Percentiles rank a stretch among this genome's conserved stretches.
Conservation (phyloP, 2,113 vertebrate genomes). For the Ariopsis seemanni region DNA sequence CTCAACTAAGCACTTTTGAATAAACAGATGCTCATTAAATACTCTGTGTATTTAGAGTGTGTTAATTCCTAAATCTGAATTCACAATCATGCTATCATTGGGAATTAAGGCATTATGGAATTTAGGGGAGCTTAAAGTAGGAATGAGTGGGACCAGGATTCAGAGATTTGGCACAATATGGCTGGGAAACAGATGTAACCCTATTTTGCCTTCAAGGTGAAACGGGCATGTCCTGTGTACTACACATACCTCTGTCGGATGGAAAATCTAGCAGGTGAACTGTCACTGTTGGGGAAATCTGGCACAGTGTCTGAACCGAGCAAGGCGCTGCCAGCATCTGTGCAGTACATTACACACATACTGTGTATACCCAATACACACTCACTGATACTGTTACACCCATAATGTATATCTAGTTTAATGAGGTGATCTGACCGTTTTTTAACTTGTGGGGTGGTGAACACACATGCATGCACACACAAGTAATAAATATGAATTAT, state of each 20-base stretch:
- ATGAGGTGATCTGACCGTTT: neutral
- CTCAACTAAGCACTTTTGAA: neutral
- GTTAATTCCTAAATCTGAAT: neutral
- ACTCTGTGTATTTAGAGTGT: neutral
- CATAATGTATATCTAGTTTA: neutral
- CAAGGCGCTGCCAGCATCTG: constrained; percentile 7
- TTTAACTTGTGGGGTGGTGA: constrained; percentile 29
- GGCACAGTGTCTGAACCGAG: neutral
- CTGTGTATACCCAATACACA: constrained; percentile 57
- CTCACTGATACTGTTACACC: constrained; percentile 25
- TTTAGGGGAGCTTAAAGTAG: neutral
- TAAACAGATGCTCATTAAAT: neutral
- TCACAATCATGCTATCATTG: neutral
- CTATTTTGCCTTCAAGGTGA: neutral
- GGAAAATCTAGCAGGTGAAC: neutral
- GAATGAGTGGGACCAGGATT: neutral
- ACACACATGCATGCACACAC: constrained; percentile 44
- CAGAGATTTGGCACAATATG: neutral
- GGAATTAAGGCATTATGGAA: neutral
- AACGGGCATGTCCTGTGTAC: neutral
- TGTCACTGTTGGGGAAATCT: neutral
- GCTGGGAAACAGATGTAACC: neutral
- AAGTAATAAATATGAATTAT: constrained; percentile 1
- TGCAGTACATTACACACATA: constrained; percentile 12
- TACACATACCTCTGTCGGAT: neutral